Evolutionary conservation across 1,140 invertebrate genomes (phyloP).

Genomic region (Galendromus occidentalis): DNA sequence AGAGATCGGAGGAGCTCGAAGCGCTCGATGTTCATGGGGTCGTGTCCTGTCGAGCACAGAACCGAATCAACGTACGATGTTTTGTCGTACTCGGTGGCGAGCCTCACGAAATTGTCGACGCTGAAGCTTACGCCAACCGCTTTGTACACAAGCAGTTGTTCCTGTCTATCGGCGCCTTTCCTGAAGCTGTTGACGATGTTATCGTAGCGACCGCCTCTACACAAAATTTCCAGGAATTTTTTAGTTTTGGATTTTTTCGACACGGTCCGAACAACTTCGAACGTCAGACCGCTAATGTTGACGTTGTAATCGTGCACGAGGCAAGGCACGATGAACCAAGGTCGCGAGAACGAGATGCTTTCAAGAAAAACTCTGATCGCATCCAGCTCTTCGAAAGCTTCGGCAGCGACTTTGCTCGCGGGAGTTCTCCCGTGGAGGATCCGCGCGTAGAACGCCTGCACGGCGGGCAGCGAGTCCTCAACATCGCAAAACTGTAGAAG

Average conservation of each 20-base stretch:
- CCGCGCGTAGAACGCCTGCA: slow-evolving; percentile 22
- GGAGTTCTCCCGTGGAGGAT: slow-evolving; percentile 34
- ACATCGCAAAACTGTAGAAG: slow-evolving; percentile 48
- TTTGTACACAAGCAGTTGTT: slow-evolving; percentile 27
- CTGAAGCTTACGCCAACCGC: slow-evolving; percentile 54
- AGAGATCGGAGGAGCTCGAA: slow-evolving; percentile 37
- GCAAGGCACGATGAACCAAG: slow-evolving; percentile 39
- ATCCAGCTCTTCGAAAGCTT: slow-evolving; percentile 50
- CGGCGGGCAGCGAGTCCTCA: slow-evolving; percentile 43
- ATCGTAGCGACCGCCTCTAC: slow-evolving; percentile 42
- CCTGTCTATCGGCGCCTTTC: slow-evolving; percentile 15
- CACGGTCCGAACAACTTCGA: slow-evolving; percentile 33
- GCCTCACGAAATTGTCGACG: slow-evolving; percentile 41
- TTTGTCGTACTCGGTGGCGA: slow-evolving; percentile 30
- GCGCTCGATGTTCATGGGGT: slow-evolving; percentile 39
- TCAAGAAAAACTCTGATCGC: slow-evolving; percentile 34
- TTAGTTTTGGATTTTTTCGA: slow-evolving; percentile 35
- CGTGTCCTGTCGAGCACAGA: not conserved
- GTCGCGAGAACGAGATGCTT: slow-evolving; percentile 20
- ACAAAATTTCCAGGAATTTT: slow-evolving; percentile 40
- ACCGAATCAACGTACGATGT: slow-evolving; percentile 12
- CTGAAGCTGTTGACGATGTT: slow-evolving; percentile 27
- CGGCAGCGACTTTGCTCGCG: slow-evolving; percentile 40
- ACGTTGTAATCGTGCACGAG: slow-evolving; percentile 41
- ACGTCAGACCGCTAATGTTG: slow-evolving; percentile 44